Evolutionary conservation across 2,113 vertebrate species (phyloP), one percentile per base, ranked within the genome.

Genomic region (Nicator chloris): DNA sequence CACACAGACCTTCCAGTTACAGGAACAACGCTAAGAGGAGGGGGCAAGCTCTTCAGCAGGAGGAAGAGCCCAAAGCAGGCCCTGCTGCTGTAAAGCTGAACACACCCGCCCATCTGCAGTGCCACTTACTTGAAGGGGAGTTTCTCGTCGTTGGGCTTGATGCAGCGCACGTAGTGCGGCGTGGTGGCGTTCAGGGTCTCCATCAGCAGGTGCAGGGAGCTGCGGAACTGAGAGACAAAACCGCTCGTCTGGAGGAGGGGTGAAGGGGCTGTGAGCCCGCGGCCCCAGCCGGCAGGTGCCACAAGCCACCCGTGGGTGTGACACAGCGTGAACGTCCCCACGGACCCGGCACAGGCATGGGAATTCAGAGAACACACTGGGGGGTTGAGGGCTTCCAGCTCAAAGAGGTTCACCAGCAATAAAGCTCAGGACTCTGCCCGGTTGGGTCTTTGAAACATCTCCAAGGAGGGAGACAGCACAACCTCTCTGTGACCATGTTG

Each of bases 121-220:
- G 5, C 6, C 40, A 98, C 99, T 99, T 96, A 99, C 99, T 97
- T 98, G 96, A 99, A 99, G 5, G 98, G 90, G 47, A 99, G 98
- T 76, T 99, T 99, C 45, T 96, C 78, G 0, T 99, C 99, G 0
- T 99, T 99, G 19, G 99, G 99, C 93, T 99, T 99, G 98, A 99
- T 99, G 97, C 99, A 99, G 95, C 99, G 99, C 40, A 99, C 99
- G 0, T 99, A 99, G 94, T 99, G 99, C 0, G 99, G 99, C 0
- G 99, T 99, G 2, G 99, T 99, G 61, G 98, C 98, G 0, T 99
- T 99, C 93, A 99, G 97, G 0, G 99, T 99, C 92, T 99, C 99
- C 99, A 99, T 99, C 57, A 99, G 98, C 59, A 99, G 98, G 5
- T 99, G 98, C 54, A 99, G 97, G 3, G 99, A 99, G 64, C 96